Conservation (phyloP, 92 coral and sea anemone genomes). For the Heteractis magnifica region DNA sequence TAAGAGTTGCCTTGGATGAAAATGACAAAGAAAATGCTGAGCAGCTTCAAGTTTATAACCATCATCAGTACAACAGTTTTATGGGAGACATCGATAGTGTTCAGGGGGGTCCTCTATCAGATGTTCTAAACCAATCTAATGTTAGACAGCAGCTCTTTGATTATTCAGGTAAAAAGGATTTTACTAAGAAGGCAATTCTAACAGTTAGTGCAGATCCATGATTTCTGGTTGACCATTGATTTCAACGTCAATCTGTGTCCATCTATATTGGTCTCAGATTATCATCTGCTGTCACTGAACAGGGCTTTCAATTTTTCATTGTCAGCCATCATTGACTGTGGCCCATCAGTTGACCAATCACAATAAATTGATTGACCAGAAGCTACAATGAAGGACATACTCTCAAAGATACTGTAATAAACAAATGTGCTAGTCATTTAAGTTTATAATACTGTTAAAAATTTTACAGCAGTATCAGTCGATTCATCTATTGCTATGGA, state of each 20-base stretch:
- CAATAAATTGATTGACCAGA: too few relatives aligned
- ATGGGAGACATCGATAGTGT: slow-evolving; percentile 65
- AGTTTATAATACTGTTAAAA: neutral
- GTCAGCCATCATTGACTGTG: too few relatives aligned
- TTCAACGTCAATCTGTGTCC: too few relatives aligned
- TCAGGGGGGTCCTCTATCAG: slow-evolving; percentile 44
- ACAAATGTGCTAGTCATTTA: neutral
- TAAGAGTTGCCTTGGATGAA: slow-evolving; percentile 37
- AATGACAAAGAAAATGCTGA: slow-evolving; percentile 40
- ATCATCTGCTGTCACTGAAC: too few relatives aligned
- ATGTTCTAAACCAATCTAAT: slow-evolving; percentile 55
- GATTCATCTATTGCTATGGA: slow-evolving; percentile 27
- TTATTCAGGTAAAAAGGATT: slow-evolving; percentile 57
- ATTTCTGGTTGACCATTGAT: too few relatives aligned
- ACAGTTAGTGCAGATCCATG: neutral
- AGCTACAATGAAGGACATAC: too few relatives aligned
- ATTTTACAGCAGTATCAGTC: slow-evolving; percentile 16
- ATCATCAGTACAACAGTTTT: slow-evolving; percentile 72
- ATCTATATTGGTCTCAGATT: too few relatives aligned
- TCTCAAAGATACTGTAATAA: neutral
- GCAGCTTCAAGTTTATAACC: slow-evolving; percentile 27
- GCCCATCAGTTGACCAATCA: too few relatives aligned
- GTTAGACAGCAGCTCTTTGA: slow-evolving; percentile 85
- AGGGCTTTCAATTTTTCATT: too few relatives aligned
- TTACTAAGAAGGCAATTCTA: too few relatives aligned